phyloP scores from a whole-genome alignment of 2,888 invertebrate species.

The Pilophorus perplexus region DNA sequence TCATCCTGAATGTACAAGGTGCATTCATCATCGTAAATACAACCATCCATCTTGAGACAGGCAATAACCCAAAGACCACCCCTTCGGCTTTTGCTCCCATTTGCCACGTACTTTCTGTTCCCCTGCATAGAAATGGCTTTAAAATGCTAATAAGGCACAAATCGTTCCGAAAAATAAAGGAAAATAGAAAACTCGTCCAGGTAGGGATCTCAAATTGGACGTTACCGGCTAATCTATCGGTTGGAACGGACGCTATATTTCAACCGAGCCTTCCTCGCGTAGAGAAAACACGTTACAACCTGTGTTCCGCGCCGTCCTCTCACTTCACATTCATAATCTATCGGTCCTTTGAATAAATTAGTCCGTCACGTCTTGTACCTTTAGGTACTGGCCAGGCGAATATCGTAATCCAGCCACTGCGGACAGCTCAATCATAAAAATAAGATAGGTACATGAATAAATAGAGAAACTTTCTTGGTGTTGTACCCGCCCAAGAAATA shows the following conservation, averaged over 20 bases:
- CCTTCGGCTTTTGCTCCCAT: conserved; percentile 7
- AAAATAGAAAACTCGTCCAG: not conserved
- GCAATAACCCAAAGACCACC: conserved; percentile 2
- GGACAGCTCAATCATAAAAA: no score
- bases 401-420: no score
- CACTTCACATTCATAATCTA: not conserved
- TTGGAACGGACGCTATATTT: not conserved
- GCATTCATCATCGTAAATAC: not conserved
- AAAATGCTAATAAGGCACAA: conserved; percentile 22
- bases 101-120: conserved; percentile 9
- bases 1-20: no score
- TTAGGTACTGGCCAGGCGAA: no score
- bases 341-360: conserved; percentile 13
- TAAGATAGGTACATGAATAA: no score
- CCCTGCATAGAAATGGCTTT: conserved; percentile 13
- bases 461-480: no score
- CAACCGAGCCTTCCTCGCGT: not conserved
- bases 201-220: conserved; percentile 1
- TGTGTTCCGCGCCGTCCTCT: conserved; percentile 3
- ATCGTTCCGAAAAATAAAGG: not conserved
- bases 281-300: conserved; percentile 1
- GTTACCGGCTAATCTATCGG: conserved; percentile 18
- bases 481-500: no score
- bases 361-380: no score
- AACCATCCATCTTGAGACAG: conserved; percentile 8